Evolutionary conservation across 2,797 vertebrate genomes (phyloP).

Genomic region (Tenualosa thibaudeaui): DNA sequence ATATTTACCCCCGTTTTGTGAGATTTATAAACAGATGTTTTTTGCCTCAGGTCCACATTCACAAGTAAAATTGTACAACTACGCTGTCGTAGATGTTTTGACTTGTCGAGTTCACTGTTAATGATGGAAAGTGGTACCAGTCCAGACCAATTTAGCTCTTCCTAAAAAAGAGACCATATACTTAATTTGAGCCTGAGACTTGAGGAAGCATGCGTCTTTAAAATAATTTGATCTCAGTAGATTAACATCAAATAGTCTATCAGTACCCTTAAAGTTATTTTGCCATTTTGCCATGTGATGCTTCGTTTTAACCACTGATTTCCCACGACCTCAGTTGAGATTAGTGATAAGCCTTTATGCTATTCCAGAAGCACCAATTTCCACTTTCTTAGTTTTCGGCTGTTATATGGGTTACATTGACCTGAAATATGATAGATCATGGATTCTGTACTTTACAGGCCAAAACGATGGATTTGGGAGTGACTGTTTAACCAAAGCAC

Average conservation of each 20-base stretch:
- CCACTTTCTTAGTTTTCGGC: not conserved
- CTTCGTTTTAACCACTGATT: not conserved
- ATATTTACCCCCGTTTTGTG: not conserved
- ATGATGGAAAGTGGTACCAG: not conserved
- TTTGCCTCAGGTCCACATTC: conserved; percentile 45
- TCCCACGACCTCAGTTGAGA: no score
- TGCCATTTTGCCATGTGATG: not conserved
- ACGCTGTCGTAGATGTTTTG: conserved; percentile 29
- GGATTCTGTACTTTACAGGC: not conserved
- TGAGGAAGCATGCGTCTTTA: not conserved
- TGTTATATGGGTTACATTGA: not conserved
- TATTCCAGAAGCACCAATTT: not conserved
- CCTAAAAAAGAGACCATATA: not conserved
- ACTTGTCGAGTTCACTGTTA: not conserved
- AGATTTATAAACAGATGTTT: conserved; percentile 48
- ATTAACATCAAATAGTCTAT: no score
- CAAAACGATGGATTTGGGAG: conserved; percentile 19
- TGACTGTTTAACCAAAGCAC: conserved; percentile 83
- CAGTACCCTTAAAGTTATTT: not conserved
- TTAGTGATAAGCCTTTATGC: no score
- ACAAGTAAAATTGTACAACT: conserved; percentile 59
- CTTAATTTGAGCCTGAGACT: not conserved
- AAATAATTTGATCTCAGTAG: not conserved
- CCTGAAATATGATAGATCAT: not conserved
- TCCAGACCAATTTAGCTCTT: not conserved